Evolutionary conservation across 2,888 invertebrate species (phyloP).

Genomic region (Leucophenga maculata): DNA sequence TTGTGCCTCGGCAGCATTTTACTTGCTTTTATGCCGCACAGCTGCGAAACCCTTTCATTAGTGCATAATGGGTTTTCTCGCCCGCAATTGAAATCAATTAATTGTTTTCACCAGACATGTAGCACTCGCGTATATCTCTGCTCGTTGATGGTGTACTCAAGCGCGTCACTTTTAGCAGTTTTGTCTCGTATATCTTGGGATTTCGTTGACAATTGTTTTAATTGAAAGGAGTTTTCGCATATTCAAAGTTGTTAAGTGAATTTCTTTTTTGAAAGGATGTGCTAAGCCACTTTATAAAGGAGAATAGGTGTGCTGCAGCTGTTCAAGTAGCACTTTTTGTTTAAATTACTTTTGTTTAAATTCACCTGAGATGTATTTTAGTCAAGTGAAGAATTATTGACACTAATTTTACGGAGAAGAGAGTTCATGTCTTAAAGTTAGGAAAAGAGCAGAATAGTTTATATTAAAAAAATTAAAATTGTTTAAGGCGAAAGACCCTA

Average conservation of each 20-base stretch:
- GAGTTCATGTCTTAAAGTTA: no score
- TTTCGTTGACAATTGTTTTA: not conserved
- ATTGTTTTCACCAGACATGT: not conserved
- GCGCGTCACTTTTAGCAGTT: conserved; percentile 4
- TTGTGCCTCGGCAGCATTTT: not conserved
- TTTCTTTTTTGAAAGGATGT: not conserved
- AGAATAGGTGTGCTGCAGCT: conserved; percentile 24
- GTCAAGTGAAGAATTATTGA: no score
- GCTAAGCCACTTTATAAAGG: conserved; percentile 18
- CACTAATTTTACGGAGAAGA: no score
- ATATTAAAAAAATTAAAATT: no score
- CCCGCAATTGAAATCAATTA: conserved; percentile 7
- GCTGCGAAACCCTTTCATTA: conserved; percentile 15
- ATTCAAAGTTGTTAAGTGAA: no score
- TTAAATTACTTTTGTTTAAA: no score
- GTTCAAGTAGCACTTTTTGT: not conserved
- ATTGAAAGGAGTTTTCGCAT: not conserved
- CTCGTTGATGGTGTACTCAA: not conserved
- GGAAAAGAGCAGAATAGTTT: no score
- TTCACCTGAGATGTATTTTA: no score
- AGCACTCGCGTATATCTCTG: no score
- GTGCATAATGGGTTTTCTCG: conserved; percentile 10
- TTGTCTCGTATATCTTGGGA: not conserved
- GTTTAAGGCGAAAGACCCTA: no score
- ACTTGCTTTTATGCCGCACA: not conserved